Evolutionary conservation across 2,888 invertebrate species (phyloP).

Genomic region (Drosophila anceps): DNA sequence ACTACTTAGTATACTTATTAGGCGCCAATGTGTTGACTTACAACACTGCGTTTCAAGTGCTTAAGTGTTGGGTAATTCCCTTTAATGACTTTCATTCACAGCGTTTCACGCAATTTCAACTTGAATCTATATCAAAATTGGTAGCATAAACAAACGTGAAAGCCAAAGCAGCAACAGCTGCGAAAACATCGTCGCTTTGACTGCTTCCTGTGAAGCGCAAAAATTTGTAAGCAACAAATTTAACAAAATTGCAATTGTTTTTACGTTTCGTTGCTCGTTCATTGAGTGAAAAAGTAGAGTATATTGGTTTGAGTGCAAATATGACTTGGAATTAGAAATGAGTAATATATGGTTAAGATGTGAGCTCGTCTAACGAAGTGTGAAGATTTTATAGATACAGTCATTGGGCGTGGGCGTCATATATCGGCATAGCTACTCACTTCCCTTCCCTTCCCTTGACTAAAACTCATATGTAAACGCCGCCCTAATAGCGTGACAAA

Average conservation of each 20-base stretch:
- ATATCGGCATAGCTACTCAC: background rate
- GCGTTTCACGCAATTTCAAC: constrained; percentile 10
- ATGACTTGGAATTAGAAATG: background rate
- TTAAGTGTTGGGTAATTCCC: constrained; percentile 26
- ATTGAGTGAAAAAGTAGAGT: background rate
- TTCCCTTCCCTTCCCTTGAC: too few species aligned
- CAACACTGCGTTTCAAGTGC: constrained; percentile 6
- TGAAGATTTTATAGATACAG: background rate
- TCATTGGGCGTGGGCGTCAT: background rate
- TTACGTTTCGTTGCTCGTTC: background rate
- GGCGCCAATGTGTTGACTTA: constrained; percentile 15
- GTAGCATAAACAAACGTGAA: constrained; percentile 15
- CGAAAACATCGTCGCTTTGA: constrained; percentile 34
- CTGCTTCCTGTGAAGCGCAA: constrained; percentile 35
- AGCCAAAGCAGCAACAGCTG: constrained; percentile 50
- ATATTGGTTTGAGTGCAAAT: background rate
- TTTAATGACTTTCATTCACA: constrained; percentile 15
- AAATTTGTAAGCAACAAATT: constrained; percentile 5
- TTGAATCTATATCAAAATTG: constrained; percentile 23
- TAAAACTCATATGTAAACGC: background rate
- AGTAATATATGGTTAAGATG: background rate
- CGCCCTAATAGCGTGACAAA: background rate
- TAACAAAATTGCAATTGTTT: constrained; percentile 63
- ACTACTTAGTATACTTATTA: constrained; percentile 14
- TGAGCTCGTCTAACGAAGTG: background rate